Evolutionary conservation across 2,113 vertebrate genomes (phyloP), one percentile per base, ranked within the genome.

Genomic region (Centrocercus urophasianus): DNA sequence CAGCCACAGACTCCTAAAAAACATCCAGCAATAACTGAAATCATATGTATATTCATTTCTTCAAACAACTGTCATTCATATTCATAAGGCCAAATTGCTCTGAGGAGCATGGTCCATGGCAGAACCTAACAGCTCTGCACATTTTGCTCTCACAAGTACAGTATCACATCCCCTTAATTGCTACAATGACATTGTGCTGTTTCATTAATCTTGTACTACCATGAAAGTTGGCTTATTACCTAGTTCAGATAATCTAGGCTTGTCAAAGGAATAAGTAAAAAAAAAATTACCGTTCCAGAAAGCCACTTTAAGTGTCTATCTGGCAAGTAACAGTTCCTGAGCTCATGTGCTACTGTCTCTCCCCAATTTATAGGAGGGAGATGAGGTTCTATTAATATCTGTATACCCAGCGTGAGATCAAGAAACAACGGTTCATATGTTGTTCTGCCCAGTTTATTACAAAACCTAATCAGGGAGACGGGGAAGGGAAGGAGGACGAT

Each of bases 191-290:
- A 83, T 61, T 40, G 25, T 71, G 59, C 45, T 88, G 43, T 50
- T 84, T 24, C 21, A 75, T 82, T 84, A 45, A 60, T 81, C 66
- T 93, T 59, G 50, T 73, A 63, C 45, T 91, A 61, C 66, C 45
- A 64, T 38, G 54, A 73, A 86, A n/a, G 14, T 11, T 96, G 89
- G 88, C 79, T 79, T 96, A 57, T 54, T 93, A 89, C 57, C 72
- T 80, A 89, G 50, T 73, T 92, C 38, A 92, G 90, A 94, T 83
- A 86, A 83, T 47, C 71, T 83, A 71, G 76, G 47, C 6, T 81
- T 93, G 61, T 90, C 75, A 79, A 90, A 91, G 81, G 83, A 88
- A 90, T 92, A 93, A 48, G 69, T 75, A 79, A 84, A 83, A 38
- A 38, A 38, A 38, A 38, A 38, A 38, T 38, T 38, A 38, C 38